phyloP scores from a whole-genome alignment of 2,888 invertebrate genomes.

The Lasiommata megera region DNA sequence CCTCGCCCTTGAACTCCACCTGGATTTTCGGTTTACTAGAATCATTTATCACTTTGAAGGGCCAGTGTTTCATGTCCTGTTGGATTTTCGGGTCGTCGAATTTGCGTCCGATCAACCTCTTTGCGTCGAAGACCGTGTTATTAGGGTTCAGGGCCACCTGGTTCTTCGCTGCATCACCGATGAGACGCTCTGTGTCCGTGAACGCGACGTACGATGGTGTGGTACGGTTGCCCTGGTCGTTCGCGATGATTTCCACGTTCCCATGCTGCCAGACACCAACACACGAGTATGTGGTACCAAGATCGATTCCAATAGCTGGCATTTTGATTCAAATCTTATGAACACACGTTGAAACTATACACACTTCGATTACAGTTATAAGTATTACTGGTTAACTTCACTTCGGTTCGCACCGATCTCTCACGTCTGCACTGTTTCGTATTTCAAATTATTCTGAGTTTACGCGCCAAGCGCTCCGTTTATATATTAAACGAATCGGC shows the following conservation, averaged over 20 bases:
- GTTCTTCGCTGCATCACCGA: constrained; percentile 87
- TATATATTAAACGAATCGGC: constrained; percentile 54
- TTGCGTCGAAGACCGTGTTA: constrained; percentile 88
- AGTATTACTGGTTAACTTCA: constrained; percentile 36
- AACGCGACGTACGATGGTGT: constrained; percentile 89
- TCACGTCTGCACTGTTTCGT: constrained; percentile 48
- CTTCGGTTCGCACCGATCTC: constrained; percentile 53
- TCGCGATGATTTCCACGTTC: constrained; percentile 87
- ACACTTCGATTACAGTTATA: constrained; percentile 19
- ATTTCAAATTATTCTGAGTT: constrained; percentile 62
- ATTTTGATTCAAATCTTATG: constrained; percentile 46
- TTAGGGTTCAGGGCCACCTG: constrained; percentile 87
- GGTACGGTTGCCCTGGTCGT: constrained; percentile 86
- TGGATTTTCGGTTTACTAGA: constrained; percentile 85
- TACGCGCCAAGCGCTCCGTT: constrained; percentile 46
- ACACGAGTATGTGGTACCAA: constrained; percentile 81
- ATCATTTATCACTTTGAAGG: constrained; percentile 87
- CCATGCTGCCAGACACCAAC: constrained; percentile 83
- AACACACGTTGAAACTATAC: constrained; percentile 28
- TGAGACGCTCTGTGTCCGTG: constrained; percentile 84
- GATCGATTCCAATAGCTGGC: constrained; percentile 80
- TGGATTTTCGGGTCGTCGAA: constrained; percentile 88
- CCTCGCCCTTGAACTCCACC: constrained; percentile 84
- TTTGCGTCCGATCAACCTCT: constrained; percentile 89
- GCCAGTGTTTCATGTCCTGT: constrained; percentile 91